Evolutionary conservation across 2,797 vertebrate genomes (phyloP), one percentile per base, ranked within the genome.

Genomic region (Phrynocephalus guinanensis): DNA sequence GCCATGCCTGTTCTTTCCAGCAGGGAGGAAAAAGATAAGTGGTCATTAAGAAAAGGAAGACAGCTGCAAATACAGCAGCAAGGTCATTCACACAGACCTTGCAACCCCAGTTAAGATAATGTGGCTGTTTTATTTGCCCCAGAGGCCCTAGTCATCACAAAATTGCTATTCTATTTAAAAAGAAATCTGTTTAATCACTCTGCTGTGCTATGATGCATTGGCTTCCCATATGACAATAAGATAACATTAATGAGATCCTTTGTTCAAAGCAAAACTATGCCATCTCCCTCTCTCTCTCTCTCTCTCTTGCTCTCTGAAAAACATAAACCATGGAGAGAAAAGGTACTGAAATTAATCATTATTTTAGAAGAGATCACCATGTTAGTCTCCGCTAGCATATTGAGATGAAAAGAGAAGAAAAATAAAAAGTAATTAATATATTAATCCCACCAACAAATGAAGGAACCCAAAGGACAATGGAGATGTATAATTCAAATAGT

Each of bases 91-190:
- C 72, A 83, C 0, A 26, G 91, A 92, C 87, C 75, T 75, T 13
- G 2, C 38, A 93, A 91, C 38, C 20, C 50, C 67, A 86, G 94
- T 94, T 92, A 89, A 81, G 22, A 86, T 86, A 6, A 91, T 91
- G 89, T 93, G 82, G 90, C 93, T 91, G 38, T 52, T 95, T 94
- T 90, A 88, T 94, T 93, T 94, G 83, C 87, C 94, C 78, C 89
- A 91, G 68, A 93, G 89, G 83, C 68, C 73, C 9, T 20, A 84
- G 3, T 91, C 10, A 1, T 93, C 73, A 92, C 63, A 88, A 20
- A 91, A 88, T 92, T 91, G 30, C 60, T 92, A 82, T 90, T 93
- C 78, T 90, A 22, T 90, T 93, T 92, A 85, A 89, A 93, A 93
- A 80, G 0, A 79, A 84, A 87, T 85, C 66, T 24, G 28, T 91